Evolutionary conservation across 2,888 invertebrate genomes (phyloP), one percentile per base, ranked within the genome.

Genomic region (Troides oblongomaculatus): DNA sequence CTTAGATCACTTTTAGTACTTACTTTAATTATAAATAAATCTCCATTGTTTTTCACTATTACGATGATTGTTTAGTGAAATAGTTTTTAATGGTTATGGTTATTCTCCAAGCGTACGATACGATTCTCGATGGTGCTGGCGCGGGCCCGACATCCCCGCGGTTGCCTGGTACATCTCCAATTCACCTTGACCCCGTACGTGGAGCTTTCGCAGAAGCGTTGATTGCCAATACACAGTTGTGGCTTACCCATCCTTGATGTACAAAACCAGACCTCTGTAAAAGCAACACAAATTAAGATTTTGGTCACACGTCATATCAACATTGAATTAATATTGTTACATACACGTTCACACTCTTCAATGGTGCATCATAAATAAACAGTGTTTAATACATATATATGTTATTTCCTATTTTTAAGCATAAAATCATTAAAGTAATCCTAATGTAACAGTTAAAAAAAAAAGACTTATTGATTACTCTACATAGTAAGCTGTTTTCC

Each of bases 141-240:
- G 23, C 71, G 74, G 1, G 79, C 80, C 14, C 74, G 71, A 61
- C 85, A 84, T 8, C 84, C 81, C 0, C 77, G 74, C 39, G 78
- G 74, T 74, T 83, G 79, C 14, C 73, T 71, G 36, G 74, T 74
- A 71, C 83, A 83, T 0, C 81, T 74, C 79, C 82, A 78, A 5
- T 71, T 67, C 8, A 72, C 70, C 56, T 74, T 75, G 1, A 53
- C 18, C 1, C 75, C 74, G 10, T 30, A 46, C 2, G 21, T 63
- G 6, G 69, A 61, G 3, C 74, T 66, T n/a, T 68, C 69, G 36
- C 76, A 75, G 62, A 75, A 78, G 12, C 73, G 69, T 62, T 77
- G 73, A 21, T 65, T 43, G 2, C 77, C 77, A 18, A 74, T 71
- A 30, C 75, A 64, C n/a, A 78, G 61, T 64, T 77, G 74, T 1